Evolutionary conservation across 1,140 invertebrate genomes (phyloP).

Genomic region (Diprion similis): DNA sequence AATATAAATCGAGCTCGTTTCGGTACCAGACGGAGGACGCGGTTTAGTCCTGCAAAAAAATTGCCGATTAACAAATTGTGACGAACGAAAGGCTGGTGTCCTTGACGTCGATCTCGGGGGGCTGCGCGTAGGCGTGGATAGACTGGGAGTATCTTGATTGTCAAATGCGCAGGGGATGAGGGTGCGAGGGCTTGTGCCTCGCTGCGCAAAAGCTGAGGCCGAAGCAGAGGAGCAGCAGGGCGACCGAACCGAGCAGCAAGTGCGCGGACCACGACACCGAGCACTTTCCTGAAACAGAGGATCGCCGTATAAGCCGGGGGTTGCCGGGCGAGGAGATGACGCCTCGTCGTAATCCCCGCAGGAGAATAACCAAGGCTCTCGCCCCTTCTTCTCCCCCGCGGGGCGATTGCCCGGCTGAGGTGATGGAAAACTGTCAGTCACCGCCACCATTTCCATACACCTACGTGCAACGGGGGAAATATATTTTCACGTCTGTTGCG

Average conservation of each 20-base stretch:
- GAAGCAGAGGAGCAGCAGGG: constrained; percentile 66
- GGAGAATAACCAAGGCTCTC: constrained; percentile 13
- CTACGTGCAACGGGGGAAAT: neutral
- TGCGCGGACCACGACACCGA: constrained; percentile 71
- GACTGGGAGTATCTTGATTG: constrained; percentile 55
- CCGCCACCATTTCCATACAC: neutral
- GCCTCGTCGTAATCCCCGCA: constrained; percentile 27
- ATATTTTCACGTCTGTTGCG: too few relatives aligned
- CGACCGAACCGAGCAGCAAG: constrained; percentile 63
- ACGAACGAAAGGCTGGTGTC: constrained; percentile 55
- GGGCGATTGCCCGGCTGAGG: too few relatives aligned
- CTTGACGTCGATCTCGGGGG: constrained; percentile 36
- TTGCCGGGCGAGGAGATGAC: too few relatives aligned
- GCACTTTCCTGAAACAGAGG: constrained; percentile 65
- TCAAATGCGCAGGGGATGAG: constrained; percentile 55
- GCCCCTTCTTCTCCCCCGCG: neutral
- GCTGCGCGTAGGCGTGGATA: constrained; percentile 52
- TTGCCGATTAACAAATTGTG: constrained; percentile 52
- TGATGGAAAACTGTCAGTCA: too few relatives aligned
- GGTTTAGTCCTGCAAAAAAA: neutral
- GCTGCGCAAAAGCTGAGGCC: constrained; percentile 67
- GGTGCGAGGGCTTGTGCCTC: constrained; percentile 52
- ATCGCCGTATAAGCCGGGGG: neutral
- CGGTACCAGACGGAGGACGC: too few relatives aligned
- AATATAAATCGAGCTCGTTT: too few relatives aligned